Base-by-base conservation (phyloP, 1,140 invertebrate genomes). In the Eupristina koningsbergeri region DNA sequence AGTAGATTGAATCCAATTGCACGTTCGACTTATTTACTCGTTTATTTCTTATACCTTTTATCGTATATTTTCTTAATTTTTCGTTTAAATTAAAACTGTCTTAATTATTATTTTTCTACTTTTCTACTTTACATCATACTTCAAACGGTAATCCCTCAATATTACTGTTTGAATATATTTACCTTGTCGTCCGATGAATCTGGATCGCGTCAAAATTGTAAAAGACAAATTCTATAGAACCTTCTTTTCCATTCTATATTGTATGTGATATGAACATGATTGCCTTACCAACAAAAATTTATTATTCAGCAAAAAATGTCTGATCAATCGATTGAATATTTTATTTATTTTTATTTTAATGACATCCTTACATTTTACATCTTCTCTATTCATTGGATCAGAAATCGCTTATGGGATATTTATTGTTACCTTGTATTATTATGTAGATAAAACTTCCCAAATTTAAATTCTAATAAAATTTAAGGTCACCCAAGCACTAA, bases 401-500 rank as follows among this genome's bases (percentile, higher is more conserved):
- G 39, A 36, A 31, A 41, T 64, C 5, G 3, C 19, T 36, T 8
- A 0, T 50, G 22, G n/a, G 26, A 5, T 41, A 34, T 58, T 74
- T 29, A 64, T 45, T 50, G 7, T 74, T 29, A 15, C 58, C 29
- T 29, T 29, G 29, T 53, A 29, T 15, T 71, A 45, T 58, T 67
- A 36, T 61, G 36, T n/a, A 77, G 47, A 41, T 64, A 50, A 17
- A 67, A 50, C 8, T 80, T 26, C 39, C n/a, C 3, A 17, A 34
- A 81, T n/a, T 67, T 26, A 53, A 67, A 76, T 29, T 31, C 34
- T 47, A 36, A 50, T 74, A 84, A 64, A n/a, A n/a, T n/a, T n/a
- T n/a, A n/a, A 45, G 76, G 84, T 92, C 91, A 91, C 91, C 91
- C 90, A 92, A 92, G 91, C 91, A 92, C 89, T 86, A 87, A 90